These are phyloP conservation scores for Mesembrinibis cayennensis DNA, from an alignment of 2,113 vertebrate genomes.

Conservation along the genomic window DNA sequence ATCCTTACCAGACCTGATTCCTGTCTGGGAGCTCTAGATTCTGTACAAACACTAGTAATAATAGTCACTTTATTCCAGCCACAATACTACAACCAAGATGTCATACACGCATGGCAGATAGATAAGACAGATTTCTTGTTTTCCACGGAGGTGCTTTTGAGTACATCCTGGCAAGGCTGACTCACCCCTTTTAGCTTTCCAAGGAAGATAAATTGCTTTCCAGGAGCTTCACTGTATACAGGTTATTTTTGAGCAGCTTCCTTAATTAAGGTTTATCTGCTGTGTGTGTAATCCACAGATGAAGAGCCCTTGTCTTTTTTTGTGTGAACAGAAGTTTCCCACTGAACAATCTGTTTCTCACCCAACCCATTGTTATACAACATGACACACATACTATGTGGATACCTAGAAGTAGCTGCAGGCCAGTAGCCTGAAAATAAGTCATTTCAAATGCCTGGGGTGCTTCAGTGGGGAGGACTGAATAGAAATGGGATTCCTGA, in stretches of 20 bases:
- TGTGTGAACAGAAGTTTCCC: not conserved
- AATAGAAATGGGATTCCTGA: not conserved
- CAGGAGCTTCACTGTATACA: constrained; percentile 12
- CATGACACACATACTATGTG: not conserved
- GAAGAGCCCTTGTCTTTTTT: not conserved
- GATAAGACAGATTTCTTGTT: constrained; percentile 30
- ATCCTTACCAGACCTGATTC: not conserved
- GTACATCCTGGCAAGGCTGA: constrained; percentile 7
- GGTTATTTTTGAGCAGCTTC: constrained; percentile 16
- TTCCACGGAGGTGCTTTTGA: constrained; percentile 29
- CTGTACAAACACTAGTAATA: not conserved
- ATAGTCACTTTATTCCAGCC: not conserved
- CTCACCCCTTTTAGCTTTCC: constrained; percentile 48
- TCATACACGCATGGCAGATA: not conserved
- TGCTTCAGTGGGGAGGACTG: not conserved
- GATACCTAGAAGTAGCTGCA: not conserved
- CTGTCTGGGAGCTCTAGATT: not conserved
- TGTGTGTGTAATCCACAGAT: not conserved
- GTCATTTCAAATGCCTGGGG: not conserved
- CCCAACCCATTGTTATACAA: constrained; percentile 8
- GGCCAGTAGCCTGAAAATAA: not conserved
- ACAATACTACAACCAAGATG: not conserved
- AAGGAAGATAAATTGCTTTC: constrained; percentile 58
- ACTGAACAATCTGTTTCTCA: constrained; percentile 28
- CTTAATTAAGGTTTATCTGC: constrained; percentile 50